These are phyloP conservation scores for Tenodera sinensis DNA, from an alignment of 2,888 invertebrate genomes.

Conservation along the genomic window DNA sequence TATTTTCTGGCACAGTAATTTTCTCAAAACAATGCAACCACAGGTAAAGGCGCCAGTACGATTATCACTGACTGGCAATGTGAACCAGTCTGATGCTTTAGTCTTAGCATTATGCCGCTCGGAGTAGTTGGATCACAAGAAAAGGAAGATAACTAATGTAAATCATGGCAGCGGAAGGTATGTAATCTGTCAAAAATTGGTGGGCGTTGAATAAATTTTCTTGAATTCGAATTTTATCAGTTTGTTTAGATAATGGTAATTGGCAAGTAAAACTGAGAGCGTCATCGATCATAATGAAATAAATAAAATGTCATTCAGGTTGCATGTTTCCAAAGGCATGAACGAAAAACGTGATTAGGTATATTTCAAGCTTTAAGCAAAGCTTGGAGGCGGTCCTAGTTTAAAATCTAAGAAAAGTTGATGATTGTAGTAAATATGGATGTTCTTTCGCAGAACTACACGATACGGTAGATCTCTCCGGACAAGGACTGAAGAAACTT, in stretches of 20 bases:
- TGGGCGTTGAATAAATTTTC: background rate
- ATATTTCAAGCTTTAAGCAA: background rate
- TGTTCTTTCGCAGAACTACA: slow-evolving; percentile 22
- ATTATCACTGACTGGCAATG: no score
- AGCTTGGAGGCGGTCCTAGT: background rate
- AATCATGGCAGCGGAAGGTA: slow-evolving; percentile 8
- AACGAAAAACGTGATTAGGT: no score
- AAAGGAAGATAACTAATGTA: background rate
- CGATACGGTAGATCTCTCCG: slow-evolving; percentile 63
- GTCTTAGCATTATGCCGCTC: no score
- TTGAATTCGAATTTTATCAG: background rate
- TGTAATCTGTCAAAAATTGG: background rate
- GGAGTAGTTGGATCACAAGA: background rate
- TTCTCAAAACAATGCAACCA: no score
- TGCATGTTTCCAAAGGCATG: background rate
- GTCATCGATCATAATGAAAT: background rate
- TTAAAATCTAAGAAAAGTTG: background rate
- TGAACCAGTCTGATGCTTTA: no score
- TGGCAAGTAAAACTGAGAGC: background rate
- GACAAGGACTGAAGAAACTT: slow-evolving; percentile 76
- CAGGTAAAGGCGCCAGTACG: no score
- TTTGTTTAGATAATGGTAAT: background rate
- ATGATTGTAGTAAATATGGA: background rate
- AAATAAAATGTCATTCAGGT: background rate
- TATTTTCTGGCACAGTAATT: no score